Conservation (phyloP, 2,888 invertebrate genomes). For the Mycalesis mineus region DNA sequence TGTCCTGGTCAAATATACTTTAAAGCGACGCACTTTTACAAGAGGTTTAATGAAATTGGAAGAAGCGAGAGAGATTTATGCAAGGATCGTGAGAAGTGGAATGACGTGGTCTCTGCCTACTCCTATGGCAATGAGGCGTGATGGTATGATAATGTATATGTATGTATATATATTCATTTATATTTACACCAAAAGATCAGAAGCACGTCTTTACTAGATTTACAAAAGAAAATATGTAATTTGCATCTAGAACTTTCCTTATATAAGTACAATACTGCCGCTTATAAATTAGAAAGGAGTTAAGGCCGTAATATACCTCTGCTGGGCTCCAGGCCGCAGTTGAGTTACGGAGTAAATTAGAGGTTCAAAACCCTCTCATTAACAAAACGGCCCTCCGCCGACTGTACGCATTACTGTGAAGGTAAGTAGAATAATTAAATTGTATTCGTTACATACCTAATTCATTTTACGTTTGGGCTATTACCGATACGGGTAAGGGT, state of each 20-base stretch:
- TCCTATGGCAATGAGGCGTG: no score
- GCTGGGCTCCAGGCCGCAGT: slow-evolving; percentile 4
- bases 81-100: no score
- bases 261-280: not conserved
- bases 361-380: slow-evolving; percentile 13
- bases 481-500: not conserved
- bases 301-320: slow-evolving; percentile 5
- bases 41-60: no score
- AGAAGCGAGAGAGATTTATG: no score
- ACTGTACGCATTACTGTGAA: not conserved
- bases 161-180: no score
- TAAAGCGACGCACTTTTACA: no score
- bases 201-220: not conserved
- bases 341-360: slow-evolving; percentile 12
- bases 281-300: slow-evolving; percentile 9
- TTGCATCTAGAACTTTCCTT: not conserved
- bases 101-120: no score
- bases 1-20: no score
- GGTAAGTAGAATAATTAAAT: slow-evolving; percentile 13
- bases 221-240: not conserved
- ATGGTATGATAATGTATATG: no score
- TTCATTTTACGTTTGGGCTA: slow-evolving; percentile 3
- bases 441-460: slow-evolving; percentile 3
- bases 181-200: no score
- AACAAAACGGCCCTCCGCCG: slow-evolving; percentile 7